phyloP scores from a whole-genome alignment of 2,797 vertebrate genomes.

The Chelon labrosus region DNA sequence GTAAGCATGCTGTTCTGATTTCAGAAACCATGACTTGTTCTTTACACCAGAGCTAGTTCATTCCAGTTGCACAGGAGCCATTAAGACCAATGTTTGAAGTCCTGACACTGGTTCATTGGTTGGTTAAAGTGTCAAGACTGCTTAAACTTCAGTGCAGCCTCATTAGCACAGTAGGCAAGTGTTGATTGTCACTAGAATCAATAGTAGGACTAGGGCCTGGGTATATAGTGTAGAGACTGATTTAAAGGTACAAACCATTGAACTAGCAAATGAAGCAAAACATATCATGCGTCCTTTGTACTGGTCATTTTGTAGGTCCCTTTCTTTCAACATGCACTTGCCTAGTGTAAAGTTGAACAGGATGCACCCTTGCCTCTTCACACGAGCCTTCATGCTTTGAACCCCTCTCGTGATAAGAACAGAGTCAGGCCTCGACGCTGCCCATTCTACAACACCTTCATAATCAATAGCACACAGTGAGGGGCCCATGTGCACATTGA shows the following conservation, averaged over 20 bases:
- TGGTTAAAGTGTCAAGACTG: background rate
- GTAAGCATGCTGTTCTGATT: background rate
- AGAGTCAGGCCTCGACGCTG: conserved; percentile 2
- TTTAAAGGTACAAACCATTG: no score
- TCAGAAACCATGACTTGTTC: conserved; percentile 1
- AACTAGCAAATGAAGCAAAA: no score
- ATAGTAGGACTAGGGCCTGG: background rate
- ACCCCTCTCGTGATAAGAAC: conserved; percentile 2
- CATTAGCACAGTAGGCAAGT: conserved; percentile 13
- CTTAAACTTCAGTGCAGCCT: background rate
- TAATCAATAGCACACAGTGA: conserved; percentile 5
- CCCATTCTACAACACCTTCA: background rate
- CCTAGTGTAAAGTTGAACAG: conserved; percentile 11
- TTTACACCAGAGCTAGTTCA: background rate
- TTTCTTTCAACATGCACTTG: background rate
- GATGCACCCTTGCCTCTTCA: background rate
- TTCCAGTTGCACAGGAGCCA: background rate
- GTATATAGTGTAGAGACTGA: background rate
- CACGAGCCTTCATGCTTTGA: no score
- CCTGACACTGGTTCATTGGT: background rate
- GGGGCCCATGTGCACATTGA: conserved; percentile 2
- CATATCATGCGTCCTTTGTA: no score
- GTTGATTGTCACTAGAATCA: background rate
- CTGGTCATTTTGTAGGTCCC: background rate
- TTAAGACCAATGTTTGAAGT: conserved; percentile 2